These are phyloP conservation scores for Steinernema feltiae DNA, from an alignment of 1,140 invertebrate genomes.

Conservation along the genomic window DNA sequence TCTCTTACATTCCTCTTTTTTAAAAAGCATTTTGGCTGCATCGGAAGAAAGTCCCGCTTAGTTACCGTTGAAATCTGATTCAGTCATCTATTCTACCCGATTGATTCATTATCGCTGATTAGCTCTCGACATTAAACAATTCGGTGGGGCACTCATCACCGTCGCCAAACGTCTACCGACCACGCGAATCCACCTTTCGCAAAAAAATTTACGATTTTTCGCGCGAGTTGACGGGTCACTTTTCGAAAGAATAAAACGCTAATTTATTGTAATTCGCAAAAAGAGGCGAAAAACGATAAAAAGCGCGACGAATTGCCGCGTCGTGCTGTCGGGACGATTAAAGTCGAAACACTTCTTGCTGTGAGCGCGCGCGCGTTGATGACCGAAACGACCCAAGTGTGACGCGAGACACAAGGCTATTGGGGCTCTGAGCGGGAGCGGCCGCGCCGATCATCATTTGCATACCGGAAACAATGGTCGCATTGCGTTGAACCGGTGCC, in stretches of 20 bases:
- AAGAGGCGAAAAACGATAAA: slow-evolving; percentile 14
- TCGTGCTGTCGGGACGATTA: neutral
- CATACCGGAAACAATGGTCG: slow-evolving; percentile 13
- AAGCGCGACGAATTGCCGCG: slow-evolving; percentile 1
- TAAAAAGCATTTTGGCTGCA: neutral
- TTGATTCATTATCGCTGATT: neutral
- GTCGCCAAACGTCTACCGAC: neutral
- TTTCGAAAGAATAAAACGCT: slow-evolving; percentile 15
- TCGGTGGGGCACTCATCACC: neutral
- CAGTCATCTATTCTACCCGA: too few relatives aligned
- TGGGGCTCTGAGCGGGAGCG: neutral
- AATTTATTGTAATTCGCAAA: slow-evolving; percentile 12
- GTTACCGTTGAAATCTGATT: too few relatives aligned
- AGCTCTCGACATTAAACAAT: slow-evolving; percentile 12
- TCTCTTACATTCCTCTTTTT: neutral
- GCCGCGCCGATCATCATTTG: neutral
- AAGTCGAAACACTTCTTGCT: neutral
- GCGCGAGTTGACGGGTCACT: slow-evolving; percentile 10
- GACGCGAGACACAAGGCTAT: neutral
- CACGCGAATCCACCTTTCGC: neutral
- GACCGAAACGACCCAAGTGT: neutral
- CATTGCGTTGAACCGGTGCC: neutral
- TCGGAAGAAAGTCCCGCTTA: too few relatives aligned
- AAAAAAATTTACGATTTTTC: slow-evolving; percentile 4
- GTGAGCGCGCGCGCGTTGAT: neutral